A percentile compares a stretch with the other conserved stretches of the same genome.
Evolutionary conservation across 2,888 invertebrate species (phyloP).

Genomic region (Cryptosula pallasiana): DNA sequence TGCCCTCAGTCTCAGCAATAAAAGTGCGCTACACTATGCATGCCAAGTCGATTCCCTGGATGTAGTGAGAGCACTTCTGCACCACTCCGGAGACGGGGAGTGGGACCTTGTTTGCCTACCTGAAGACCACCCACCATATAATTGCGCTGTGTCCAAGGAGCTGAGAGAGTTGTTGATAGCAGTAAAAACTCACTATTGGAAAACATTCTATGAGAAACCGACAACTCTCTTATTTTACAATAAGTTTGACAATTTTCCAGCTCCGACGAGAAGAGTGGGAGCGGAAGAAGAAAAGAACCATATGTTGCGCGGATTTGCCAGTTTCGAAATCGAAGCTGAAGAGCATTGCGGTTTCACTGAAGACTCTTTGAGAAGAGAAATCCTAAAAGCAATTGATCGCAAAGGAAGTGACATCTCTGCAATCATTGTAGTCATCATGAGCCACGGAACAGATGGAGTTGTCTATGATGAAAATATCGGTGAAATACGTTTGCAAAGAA

Average conservation of each 20-base stretch:
- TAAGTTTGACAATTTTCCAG: background rate
- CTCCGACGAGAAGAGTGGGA: background rate
- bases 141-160: background rate
- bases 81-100: background rate
- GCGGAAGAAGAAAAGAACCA: constrained; percentile 9
- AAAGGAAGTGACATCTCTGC: background rate
- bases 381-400: background rate
- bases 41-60: background rate
- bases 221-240: constrained; percentile 8
- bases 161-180: background rate
- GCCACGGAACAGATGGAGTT: background rate
- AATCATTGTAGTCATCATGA: background rate
- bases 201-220: background rate
- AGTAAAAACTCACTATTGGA: constrained; percentile 12
- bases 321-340: background rate
- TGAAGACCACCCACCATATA: background rate
- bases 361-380: background rate
- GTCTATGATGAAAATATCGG: background rate
- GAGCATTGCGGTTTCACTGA: background rate
- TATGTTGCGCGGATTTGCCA: background rate
- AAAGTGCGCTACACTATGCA: constrained; percentile 14
- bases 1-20: background rate
- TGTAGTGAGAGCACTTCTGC: background rate
- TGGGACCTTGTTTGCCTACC: background rate
- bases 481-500: background rate